Base-by-base conservation (phyloP, 2,113 vertebrate species). In the Tachuris rubrigastra region DNA sequence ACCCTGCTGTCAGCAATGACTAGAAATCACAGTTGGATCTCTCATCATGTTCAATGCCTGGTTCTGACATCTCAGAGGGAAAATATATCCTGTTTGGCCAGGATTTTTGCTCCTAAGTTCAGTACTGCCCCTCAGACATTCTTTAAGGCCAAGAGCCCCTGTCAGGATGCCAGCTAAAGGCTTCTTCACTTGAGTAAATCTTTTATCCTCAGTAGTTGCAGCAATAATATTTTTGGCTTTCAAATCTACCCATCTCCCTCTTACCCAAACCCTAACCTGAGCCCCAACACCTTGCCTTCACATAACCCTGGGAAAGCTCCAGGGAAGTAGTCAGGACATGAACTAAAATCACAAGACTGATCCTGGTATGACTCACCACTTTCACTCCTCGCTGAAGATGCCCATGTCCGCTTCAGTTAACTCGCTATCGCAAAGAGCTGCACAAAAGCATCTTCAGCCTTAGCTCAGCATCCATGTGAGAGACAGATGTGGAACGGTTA, bases 281-380 rank as follows among this genome's bases (percentile, higher is more conserved):
- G 35, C 47, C 44, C 24, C 21, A 66, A 15, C 33, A 92, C 76
- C 73, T 81, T 78, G 47, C 44, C 49, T 85, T 78, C 72, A 52
- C 10, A 8, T 90, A 22, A 77, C 9, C 12, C 31, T 79, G 58
- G 53, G 27, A 94, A 87, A 87, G 62, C 74, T 73, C 59, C 74
- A 35, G 49, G 49, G 62, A 79, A 69, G 77, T 5, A 72, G 84
- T 44, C 42, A 72, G 81, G 89, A 85, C 9, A 0, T 66, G 73
- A 97, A 91, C 81, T 76, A 75, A n/a, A 78, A 94, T 92, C 87
- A 89, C 74, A 91, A 96, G 95, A 41, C 91, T 16, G 59, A 44
- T 81, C n/a, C 73, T 59, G 81, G 76, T 65, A 55, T 95, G 95
- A 96, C 93, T 97, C 95, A 95, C 73, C 37, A 10, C 74, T 96